phyloP scores from a whole-genome alignment of 2,888 invertebrate species.

The Metacarcinus magister region DNA sequence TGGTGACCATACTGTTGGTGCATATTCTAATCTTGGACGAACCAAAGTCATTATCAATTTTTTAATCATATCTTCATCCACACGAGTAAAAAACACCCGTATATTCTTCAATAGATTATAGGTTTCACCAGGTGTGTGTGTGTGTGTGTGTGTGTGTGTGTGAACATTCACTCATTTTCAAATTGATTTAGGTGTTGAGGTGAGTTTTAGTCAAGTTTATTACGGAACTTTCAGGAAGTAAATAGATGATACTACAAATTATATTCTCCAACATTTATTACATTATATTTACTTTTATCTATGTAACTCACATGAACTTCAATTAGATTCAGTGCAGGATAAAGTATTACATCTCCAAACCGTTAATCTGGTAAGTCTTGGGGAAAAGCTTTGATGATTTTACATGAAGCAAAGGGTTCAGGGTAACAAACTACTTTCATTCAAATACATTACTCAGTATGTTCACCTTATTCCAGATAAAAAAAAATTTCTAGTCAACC shows the following conservation, averaged over 20 bases:
- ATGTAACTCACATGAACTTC: background rate
- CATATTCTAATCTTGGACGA: too few species aligned
- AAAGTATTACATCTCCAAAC: background rate
- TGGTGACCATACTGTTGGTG: too few species aligned
- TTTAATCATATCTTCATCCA: too few species aligned
- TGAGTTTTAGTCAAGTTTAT: too few species aligned
- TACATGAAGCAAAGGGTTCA: too few species aligned
- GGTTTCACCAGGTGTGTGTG: background rate
- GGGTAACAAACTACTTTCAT: too few species aligned
- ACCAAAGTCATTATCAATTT: too few species aligned
- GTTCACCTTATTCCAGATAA: background rate
- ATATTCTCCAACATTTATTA: background rate
- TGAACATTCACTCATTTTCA: background rate
- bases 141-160: background rate
- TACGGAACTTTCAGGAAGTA: background rate
- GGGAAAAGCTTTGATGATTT: background rate
- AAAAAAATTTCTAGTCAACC: background rate
- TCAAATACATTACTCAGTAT: background rate
- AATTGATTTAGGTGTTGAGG: background rate
- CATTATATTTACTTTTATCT: background rate
- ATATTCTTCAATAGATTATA: too few species aligned
- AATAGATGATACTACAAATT: background rate
- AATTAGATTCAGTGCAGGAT: background rate
- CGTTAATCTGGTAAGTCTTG: background rate
- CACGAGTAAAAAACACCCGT: too few species aligned